Evolutionary conservation across 2,888 invertebrate species (phyloP), one percentile per base, ranked within the genome.

Genomic region (Xestia rhomboidea): DNA sequence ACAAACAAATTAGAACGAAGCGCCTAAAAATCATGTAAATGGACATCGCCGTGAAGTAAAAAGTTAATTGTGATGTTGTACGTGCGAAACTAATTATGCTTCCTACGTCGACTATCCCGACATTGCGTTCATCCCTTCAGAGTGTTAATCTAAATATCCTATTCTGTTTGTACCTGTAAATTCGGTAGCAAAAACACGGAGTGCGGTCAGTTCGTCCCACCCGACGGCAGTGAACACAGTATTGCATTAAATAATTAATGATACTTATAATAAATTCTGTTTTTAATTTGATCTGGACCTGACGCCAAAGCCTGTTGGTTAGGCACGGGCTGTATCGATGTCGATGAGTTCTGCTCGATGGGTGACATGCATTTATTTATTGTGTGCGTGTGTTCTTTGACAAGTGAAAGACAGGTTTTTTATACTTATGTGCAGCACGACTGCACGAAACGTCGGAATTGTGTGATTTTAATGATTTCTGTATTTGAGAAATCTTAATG

Each of bases 221-320:
- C 87, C 89, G 86, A 67, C 73, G 78, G 80, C 87, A 81, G 84
- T 84, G 87, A 88, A 81, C 89, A 89, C 77, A 78, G 93, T 91
- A 93, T 94, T 95, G 92, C 93, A 91, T 94, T 95, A 91, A 95
- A 96, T 96, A 94, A 95, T 95, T 95, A 94, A 96, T 93, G 92
- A 92, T 92, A 92, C 93, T 94, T 94, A 95, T 96, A 94, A 96
- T 94, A 94, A 94, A 96, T 96, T 96, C 96, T 90, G 95, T 96
- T 96, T 96, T 96, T 95, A 96, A 96, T 96, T 95, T 94, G 92
- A 93, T 94, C 92, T 91, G 90, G 87, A 90, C 88, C 90, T 90
- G 90, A 91, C 90, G 90, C 89, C 90, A 91, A 91, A 92, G 91
- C 86, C 71, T 71, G 72, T 75, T 79, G 68, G 68, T 34, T 81